A percentile compares a stretch with the other conserved stretches of the same genome.
Conservation (phyloP, 2,888 invertebrate genomes). For the Diaperis boleti region DNA sequence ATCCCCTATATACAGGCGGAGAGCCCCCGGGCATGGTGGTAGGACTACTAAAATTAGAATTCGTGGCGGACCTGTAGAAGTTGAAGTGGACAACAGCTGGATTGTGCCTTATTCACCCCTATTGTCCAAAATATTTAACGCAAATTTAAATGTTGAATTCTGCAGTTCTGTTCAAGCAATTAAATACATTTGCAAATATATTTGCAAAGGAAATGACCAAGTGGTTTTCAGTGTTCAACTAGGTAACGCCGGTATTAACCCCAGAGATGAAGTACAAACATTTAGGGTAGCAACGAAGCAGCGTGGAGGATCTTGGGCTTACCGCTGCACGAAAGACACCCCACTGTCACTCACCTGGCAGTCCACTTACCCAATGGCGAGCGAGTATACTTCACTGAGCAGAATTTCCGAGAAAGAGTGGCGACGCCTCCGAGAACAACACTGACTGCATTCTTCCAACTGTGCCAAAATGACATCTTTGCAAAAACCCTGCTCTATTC, state of each 20-base stretch:
- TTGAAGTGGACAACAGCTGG: slow-evolving; percentile 39
- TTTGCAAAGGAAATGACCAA: slow-evolving; percentile 4
- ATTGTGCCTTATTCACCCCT: slow-evolving; percentile 38
- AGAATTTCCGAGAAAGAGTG: background rate
- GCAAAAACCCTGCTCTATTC: background rate
- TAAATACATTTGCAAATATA: background rate
- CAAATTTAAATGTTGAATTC: slow-evolving; percentile 40
- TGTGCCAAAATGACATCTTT: background rate
- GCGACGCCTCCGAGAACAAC: background rate
- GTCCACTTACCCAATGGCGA: background rate
- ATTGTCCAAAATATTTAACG: slow-evolving; percentile 27
- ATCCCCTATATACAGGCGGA: background rate
- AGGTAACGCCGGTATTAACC: too few relatives aligned
- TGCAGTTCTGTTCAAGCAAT: background rate
- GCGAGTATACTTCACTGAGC: slow-evolving; percentile 5
- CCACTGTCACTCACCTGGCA: slow-evolving; percentile 1
- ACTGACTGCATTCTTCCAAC: background rate
- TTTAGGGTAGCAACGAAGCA: background rate
- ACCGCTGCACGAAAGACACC: background rate
- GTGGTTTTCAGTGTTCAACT: background rate
- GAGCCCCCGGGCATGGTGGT: background rate
- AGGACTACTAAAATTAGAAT: background rate
- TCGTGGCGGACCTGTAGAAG: too few relatives aligned
- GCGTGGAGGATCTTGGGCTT: background rate
- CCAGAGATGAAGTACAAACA: background rate